Base-by-base conservation (phyloP, 2,797 vertebrate species). In the Peromyscus attwateri region DNA sequence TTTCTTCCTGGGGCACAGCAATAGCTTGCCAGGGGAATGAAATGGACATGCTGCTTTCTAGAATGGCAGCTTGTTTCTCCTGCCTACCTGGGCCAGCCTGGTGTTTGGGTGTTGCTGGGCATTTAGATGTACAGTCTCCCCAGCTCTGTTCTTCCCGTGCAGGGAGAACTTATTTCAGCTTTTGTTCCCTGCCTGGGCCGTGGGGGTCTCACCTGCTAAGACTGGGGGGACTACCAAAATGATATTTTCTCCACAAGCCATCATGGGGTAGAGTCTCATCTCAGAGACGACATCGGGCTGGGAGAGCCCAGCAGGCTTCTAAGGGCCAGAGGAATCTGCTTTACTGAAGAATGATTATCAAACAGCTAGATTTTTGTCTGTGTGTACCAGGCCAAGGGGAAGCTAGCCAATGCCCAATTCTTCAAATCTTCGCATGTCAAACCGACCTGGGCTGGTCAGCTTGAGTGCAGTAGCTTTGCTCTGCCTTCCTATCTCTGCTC, bases 11-110 rank as follows among this genome's bases (percentile, higher is more conserved):
- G 87, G 89, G 94, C 60, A 93, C 62, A 92, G 89, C 93, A 49
- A 95, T 87, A 94, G 96, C 83, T 96, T 92, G 79, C 79, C 21
- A 93, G 96, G 3, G 94, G 97, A 70, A 94, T 95, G 88, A 95
- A 95, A 73, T 11, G n/a, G 88, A 21, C 94, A 21, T 55, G 92
- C 88, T 81, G 19, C 82, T 97, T 92, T 97, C 60, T 95, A 95
- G 90, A 96, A 97, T 82, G 29, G 79, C 87, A 75, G 91, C 94
- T 97, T 95, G 85, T 81, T 71, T 93, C 95, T 64, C 14, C 95
- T 91, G 52, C 57, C 70, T 89, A 46, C 40, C 25, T 66, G 31
- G 77, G 21, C 60, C 70, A 89, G 89, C 79, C 37, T 68, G 57
- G 52, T 52, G 11, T 70, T 31, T 80, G 62, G 34, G 40, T 52